phyloP scores from a whole-genome alignment of 2,113 vertebrate genomes.

The Heptranchias perlo region DNA sequence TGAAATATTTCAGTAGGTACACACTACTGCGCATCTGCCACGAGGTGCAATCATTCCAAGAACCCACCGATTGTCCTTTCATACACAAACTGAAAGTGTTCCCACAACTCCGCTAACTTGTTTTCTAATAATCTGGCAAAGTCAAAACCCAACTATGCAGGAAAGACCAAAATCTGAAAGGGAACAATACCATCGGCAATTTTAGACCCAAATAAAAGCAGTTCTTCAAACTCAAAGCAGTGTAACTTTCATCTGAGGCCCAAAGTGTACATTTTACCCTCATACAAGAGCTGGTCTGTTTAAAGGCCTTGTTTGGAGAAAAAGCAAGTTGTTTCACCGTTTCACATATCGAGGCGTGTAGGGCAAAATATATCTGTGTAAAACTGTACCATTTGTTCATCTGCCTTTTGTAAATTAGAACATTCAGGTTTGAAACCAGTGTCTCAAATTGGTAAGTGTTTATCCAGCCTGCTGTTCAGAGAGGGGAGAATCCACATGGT shows the following conservation, averaged over 20 bases:
- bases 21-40: background rate
- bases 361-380: background rate
- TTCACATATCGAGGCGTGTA: background rate
- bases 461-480: background rate
- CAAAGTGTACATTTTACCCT: too few relatives aligned
- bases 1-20: background rate
- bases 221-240: background rate
- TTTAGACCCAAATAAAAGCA: background rate
- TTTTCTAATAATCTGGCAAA: background rate
- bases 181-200: background rate
- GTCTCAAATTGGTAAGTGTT: background rate
- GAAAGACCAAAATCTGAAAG: background rate
- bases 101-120: background rate
- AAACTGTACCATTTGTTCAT: background rate
- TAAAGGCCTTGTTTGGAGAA: too few relatives aligned
- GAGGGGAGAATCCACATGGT: background rate
- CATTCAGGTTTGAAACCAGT: background rate
- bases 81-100: background rate
- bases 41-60: background rate
- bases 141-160: background rate
- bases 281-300: too few relatives aligned
- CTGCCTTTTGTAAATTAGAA: background rate
- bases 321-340: too few relatives aligned
- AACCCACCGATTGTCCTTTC: background rate
- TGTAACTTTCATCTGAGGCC: background rate